A percentile compares a stretch with the other conserved stretches of the same genome.
phyloP scores from a whole-genome alignment of 2,888 invertebrate genomes.

The Drosophila longiperda region DNA sequence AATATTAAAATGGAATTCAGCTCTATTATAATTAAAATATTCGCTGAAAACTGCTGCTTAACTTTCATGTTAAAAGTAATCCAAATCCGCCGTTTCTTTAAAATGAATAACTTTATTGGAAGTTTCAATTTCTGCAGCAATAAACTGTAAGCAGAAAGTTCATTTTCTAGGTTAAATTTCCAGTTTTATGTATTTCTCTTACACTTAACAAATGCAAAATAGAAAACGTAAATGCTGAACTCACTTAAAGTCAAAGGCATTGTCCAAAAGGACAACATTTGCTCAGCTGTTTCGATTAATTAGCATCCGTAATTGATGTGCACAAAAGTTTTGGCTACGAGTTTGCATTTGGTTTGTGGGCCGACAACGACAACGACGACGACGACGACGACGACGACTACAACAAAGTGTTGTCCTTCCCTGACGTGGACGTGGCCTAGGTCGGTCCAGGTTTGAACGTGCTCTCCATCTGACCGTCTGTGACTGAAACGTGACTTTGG shows the following conservation, averaged over 20 bases:
- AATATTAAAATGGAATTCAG: background rate
- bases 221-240: constrained; percentile 20
- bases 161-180: background rate
- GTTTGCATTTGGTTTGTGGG: constrained; percentile 63
- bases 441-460: constrained; percentile 58
- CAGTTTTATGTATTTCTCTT: background rate
- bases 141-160: background rate
- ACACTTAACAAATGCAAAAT: constrained; percentile 10
- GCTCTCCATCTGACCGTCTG: constrained; percentile 44
- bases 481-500: constrained; percentile 79
- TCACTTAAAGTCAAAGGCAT: constrained; percentile 44
- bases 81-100: background rate
- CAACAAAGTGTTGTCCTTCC: constrained; percentile 27
- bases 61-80: background rate
- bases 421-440: constrained; percentile 47
- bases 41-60: background rate
- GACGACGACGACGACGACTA: background rate
- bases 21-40: background rate
- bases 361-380: constrained; percentile 29
- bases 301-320: constrained; percentile 84
- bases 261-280: constrained; percentile 25
- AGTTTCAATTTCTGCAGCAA: too few species aligned
- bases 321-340: constrained; percentile 78
- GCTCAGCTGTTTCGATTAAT: constrained; percentile 80
- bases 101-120: too few species aligned